Evolutionary conservation across 2,113 vertebrate species (phyloP), one percentile per base, ranked within the genome.

Genomic region (Erpornis zantholeuca): DNA sequence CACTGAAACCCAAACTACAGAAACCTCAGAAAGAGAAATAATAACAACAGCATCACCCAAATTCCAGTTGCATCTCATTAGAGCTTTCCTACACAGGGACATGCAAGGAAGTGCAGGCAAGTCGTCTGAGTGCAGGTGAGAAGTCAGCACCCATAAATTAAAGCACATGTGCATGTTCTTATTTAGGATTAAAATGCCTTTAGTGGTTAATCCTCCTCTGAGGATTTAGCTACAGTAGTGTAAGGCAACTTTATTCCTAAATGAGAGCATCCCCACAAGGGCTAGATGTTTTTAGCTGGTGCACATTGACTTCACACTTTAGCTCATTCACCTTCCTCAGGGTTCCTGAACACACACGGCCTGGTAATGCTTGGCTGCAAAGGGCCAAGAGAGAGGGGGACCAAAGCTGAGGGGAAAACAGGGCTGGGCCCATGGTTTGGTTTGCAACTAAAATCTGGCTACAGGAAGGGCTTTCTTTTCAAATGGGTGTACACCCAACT

Each of bases 121-220:
- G 64, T 89, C 47, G 82, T 28, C 60, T 78, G 75, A 78, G 50
- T 81, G 49, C 69, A 92, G 84, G 73, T 94, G 95, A 87, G 95
- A 95, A 91, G 77, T 78, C 69, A 73, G 35, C 33, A 33, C 77
- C 56, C 70, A 47, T 83, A 94, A 89, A 92, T 75, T 94, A 92
- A 86, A 78, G 69, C 87, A 91, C 29, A 35, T 59, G 64, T 92
- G 56, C 68, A 59, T 92, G 93, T 78, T 92, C 92, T 94, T 77
- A 94, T 95, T 91, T 66, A 78, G 93, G 87, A 94, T 92, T 95
- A 94, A 91, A 96, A 95, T 71, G 35, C 68, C 57, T 85, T 71
- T 54, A 71, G 78, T 84, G 61, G 21, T 82, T 94, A 93, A 90
- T 90, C 66, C 69, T 82, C 31, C 29, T 44, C 71, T 57, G 70